Evolutionary conservation across 2,888 invertebrate species (phyloP), one percentile per base, ranked within the genome.

Genomic region (Brachypterus glaber): DNA sequence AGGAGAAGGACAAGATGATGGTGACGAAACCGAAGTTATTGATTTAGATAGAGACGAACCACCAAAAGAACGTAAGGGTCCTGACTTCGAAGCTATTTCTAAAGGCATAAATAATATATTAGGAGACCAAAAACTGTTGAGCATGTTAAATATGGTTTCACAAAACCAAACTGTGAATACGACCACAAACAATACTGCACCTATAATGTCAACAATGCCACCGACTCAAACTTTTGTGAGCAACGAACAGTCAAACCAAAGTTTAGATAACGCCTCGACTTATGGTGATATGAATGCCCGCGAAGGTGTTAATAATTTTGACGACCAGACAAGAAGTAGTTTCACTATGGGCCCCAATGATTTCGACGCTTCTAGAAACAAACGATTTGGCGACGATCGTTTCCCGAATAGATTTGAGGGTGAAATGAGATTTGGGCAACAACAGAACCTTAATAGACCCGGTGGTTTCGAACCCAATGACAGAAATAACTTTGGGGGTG

Each of bases 41-140:
- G 41, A 44, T 14, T 17, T 40, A 3, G 41, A 37, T 29, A 36
- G 31, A 13, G 31, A 41, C 15, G 25, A 44, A 27, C 35, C 17
- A 35, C 40, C 30, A 40, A 29, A 21, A 12, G 46, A 46, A 29
- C 44, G 45, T 21, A 47, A 52, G 40, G 71, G 69, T 24, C 73
- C 66, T 1, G 66, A 77, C 55, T 71, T 74, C 48, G 70, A 72
- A 31, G 76, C 66, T n/a, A 72, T 77, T 46, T 74, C 76, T 3
- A 72, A 73, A 54, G 75, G 76, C 17, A 75, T 77, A 36, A 74
- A 74, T 52, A 70, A 65, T 41, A 76, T 78, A 47, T 64, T 78
- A 31, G 76, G 76, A 9, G 76, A 78, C 67, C 71, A 72, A 49
- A 77, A 76, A 58, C 67, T 78, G 36, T 67, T 77, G 63, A 74